Conservation (phyloP, 2,113 vertebrate genomes). For the Myotis davidii region DNA sequence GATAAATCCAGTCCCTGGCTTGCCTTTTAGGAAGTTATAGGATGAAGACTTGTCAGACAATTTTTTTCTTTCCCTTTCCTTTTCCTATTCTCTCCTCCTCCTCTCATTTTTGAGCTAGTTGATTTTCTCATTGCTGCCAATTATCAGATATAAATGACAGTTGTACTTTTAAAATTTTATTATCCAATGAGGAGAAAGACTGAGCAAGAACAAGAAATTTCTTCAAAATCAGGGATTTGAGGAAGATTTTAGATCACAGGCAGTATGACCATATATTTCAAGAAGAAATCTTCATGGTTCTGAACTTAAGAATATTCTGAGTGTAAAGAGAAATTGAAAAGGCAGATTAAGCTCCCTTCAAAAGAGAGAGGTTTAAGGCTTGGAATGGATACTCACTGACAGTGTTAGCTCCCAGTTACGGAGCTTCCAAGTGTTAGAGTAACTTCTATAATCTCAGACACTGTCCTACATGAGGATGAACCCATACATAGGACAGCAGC, state of each 20-base stretch:
- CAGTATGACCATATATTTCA: neutral
- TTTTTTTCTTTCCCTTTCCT: neutral
- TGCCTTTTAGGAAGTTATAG: neutral
- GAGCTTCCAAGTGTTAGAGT: constrained; percentile 6
- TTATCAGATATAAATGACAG: neutral
- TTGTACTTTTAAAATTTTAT: neutral
- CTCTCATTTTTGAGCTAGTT: constrained; percentile 10
- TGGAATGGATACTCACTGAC: neutral
- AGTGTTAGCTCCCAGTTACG: neutral
- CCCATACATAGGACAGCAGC: neutral
- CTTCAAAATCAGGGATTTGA: constrained; percentile 19
- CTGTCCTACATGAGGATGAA: neutral
- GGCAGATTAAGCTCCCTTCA: neutral
- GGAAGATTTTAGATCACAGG: constrained; percentile 13
- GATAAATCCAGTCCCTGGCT: neutral
- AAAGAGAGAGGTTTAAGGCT: constrained; percentile 1
- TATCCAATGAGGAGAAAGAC: neutral
- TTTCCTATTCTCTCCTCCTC: neutral
- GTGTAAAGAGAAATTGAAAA: constrained; percentile 20
- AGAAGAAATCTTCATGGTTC: neutral
- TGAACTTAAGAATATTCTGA: constrained; percentile 34
- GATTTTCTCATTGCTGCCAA: neutral
- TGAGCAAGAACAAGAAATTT: neutral
- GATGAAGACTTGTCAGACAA: neutral
- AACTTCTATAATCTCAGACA: constrained; percentile 15